A percentile compares a stretch with the other conserved stretches of the same genome.
These are phyloP conservation scores for Lumbricus terrestris DNA, from an alignment of 2,888 invertebrate species.

Conservation along the genomic window DNA sequence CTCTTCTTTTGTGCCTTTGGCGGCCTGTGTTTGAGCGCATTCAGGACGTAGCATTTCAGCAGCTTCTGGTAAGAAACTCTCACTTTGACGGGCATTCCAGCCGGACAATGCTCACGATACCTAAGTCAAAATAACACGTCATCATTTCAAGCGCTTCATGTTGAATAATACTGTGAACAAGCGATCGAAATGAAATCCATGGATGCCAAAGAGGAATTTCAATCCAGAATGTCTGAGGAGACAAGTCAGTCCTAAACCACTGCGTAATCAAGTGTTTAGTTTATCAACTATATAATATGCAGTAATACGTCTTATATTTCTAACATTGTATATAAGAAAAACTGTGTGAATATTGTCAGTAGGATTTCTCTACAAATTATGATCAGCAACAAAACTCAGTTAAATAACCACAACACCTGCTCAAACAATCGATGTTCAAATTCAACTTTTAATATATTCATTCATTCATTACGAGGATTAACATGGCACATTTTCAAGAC, in stretches of 20 bases:
- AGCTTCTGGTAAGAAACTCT: conserved; percentile 98
- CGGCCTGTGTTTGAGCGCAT: conserved; percentile 92
- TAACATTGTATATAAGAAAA: not conserved
- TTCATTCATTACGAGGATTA: too few relatives aligned
- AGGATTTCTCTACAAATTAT: not conserved
- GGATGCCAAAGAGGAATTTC: not conserved
- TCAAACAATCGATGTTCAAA: not conserved
- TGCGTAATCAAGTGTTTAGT: not conserved
- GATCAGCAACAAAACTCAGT: not conserved
- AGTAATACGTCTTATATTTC: not conserved
- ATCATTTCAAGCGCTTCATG: not conserved
- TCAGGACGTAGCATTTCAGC: conserved; percentile 95
- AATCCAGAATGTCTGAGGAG: not conserved
- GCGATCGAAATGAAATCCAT: not conserved
- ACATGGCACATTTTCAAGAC: too few relatives aligned
- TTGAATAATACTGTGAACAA: not conserved
- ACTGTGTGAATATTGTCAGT: not conserved
- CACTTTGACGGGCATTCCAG: conserved; percentile 84
- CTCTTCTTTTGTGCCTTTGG: conserved; percentile 99
- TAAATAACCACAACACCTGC: not conserved
- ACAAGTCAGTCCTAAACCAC: not conserved
- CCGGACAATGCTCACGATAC: conserved; percentile 42
- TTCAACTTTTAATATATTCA: too few relatives aligned
- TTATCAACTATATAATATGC: too few relatives aligned
- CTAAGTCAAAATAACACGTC: not conserved